phyloP scores from a whole-genome alignment of 2,888 invertebrate genomes.

The Drosophila yooni region DNA sequence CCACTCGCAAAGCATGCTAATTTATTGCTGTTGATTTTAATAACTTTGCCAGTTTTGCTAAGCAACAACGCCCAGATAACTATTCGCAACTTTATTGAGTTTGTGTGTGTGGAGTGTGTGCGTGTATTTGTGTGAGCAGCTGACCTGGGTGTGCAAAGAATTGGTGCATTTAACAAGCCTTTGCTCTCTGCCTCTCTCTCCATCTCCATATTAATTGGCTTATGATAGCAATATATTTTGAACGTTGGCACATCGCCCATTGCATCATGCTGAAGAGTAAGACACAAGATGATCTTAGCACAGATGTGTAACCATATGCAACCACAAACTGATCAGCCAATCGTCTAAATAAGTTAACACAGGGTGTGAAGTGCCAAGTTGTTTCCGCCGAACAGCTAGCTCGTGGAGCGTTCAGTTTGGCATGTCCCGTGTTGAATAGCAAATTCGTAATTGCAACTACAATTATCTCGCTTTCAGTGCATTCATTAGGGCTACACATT shows the following conservation, averaged over 20 bases:
- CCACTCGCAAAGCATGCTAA: constrained; percentile 70
- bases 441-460: constrained; percentile 27
- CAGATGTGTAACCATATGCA: background rate
- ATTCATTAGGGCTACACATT: constrained; percentile 25
- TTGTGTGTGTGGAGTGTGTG: background rate
- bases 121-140: constrained; percentile 10
- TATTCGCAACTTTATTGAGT: constrained; percentile 59
- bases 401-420: constrained; percentile 10
- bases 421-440: constrained; percentile 15
- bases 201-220: background rate
- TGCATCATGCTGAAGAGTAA: background rate
- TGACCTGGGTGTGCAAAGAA: constrained; percentile 12
- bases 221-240: background rate
- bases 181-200: background rate
- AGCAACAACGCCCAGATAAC: constrained; percentile 59
- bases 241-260: constrained; percentile 13
- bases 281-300: background rate
- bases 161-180: constrained; percentile 13
- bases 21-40: constrained; percentile 78
- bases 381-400: background rate
- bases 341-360: background rate
- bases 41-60: constrained; percentile 59
- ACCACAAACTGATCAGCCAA: background rate
- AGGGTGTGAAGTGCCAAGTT: background rate
- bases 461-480: constrained; percentile 40